These are phyloP conservation scores for Zaprionus ornatus DNA, from an alignment of 1,140 invertebrate genomes.

Conservation along the genomic window DNA sequence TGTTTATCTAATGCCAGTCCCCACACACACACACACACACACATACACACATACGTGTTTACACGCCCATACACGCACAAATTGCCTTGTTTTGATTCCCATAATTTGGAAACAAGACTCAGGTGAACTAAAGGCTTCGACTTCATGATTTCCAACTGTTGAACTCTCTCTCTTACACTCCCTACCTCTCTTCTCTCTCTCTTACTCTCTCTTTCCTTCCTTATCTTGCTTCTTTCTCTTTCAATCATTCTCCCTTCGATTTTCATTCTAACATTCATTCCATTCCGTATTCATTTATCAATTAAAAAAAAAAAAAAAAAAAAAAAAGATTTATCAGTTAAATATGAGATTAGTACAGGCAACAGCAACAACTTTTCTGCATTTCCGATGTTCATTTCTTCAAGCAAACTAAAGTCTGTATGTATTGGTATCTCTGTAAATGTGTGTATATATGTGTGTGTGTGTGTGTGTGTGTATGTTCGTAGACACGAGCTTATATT, in stretches of 20 bases:
- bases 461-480: constrained; percentile 11
- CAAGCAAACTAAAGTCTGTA: constrained; percentile 59
- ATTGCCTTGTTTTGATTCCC: constrained; percentile 14
- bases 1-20: constrained; percentile 1
- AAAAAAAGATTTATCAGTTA: constrained; percentile 55
- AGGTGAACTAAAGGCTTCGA: constrained; percentile 64
- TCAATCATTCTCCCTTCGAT: neutral
- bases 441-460: constrained; percentile 4
- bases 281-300: constrained; percentile 50
- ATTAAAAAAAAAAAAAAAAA: no score
- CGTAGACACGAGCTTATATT: neutral
- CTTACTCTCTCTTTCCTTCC: neutral
- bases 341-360: constrained; percentile 54
- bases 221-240: no score
- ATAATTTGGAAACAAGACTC: constrained; percentile 23
- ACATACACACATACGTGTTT: neutral
- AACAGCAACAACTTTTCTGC: constrained; percentile 17
- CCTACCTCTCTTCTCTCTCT: neutral
- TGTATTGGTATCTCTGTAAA: neutral
- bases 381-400: constrained; percentile 56
- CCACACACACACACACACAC: neutral
- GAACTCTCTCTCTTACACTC: neutral
- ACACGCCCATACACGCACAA: constrained; percentile 1
- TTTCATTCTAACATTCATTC: constrained; percentile 10
- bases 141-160: constrained; percentile 56